Evolutionary conservation across 1,140 invertebrate species (phyloP).

Genomic region (Trichonephila clavata): DNA sequence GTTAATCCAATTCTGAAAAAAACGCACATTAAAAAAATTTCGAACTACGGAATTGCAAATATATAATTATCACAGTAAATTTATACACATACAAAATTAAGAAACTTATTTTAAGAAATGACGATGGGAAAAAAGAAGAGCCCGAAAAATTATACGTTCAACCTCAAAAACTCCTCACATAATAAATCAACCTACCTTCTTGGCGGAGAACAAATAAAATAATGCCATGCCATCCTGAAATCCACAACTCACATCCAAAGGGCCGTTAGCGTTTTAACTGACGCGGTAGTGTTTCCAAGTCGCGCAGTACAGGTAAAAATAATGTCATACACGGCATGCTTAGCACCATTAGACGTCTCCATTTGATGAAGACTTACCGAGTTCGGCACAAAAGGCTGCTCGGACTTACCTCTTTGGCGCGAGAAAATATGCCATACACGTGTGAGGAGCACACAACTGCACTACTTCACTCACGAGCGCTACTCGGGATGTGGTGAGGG

Average conservation of each 20-base stretch:
- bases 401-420: conserved; percentile 56
- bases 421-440: conserved; percentile 55
- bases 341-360: conserved; percentile 9
- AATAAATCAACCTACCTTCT: conserved; percentile 52
- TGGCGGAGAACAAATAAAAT: conserved; percentile 70
- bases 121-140: background rate
- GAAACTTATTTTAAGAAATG: no score
- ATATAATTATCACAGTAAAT: no score
- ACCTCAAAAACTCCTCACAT: background rate
- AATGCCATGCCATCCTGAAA: conserved; percentile 53
- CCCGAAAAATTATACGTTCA: background rate
- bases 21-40: no score
- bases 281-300: background rate
- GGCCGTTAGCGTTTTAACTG: background rate
- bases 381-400: conserved; percentile 15
- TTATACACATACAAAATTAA: no score
- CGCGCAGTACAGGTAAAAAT: conserved; percentile 43
- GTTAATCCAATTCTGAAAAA: no score
- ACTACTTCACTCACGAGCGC: background rate
- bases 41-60: no score
- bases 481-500: background rate
- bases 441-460: conserved; percentile 20
- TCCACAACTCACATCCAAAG: background rate
- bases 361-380: conserved; percentile 56
- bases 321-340: conserved; percentile 51